Evolutionary conservation across 1,140 invertebrate genomes (phyloP), one percentile per base, ranked within the genome.

Genomic region (Eumaeus atala): DNA sequence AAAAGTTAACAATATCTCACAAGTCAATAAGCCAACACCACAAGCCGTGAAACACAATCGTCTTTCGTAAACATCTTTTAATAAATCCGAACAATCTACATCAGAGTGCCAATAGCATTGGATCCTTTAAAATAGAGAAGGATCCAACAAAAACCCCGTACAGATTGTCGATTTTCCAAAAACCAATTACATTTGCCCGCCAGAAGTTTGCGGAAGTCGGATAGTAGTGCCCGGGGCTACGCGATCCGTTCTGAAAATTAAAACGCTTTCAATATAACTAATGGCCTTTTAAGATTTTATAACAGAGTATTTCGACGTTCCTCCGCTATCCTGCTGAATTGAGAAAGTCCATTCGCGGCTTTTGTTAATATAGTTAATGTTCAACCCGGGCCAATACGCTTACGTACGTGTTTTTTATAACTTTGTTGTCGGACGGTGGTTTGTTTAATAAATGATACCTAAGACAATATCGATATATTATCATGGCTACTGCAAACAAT

Each of bases 181-280:
- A 67, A 66, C 52, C 65, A 70, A 72, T 72, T 67, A 72, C 70
- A 72, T 72, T 66, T 68, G 62, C 52, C 56, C 47, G 60, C 40
- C 51, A 54, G 55, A 65, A 70, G 61, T 66, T 63, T 51, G 52
- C 59, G 60, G 54, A 64, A 58, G 61, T 48, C 58, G 53, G 60
- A 60, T 64, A 59, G 58, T 59, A 16, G 21, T 8, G 49, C 55
- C 60, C 55, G 52, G 34, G 70, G 70, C 70, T 35, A 49, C 64
- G 14, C 50, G 62, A 52, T 66, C 59, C 64, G 59, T 55, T 70
- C 58, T 28, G 59, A 60, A 72, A 66, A 70, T 72, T 72, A 70
- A 67, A 72, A 64, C 70, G 58, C 64, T 71, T 68, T 60, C 67
- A 72, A 72, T 72, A 69, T 72, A 72, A 64, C 62, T 67, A 72